These are phyloP conservation scores for Capricornis sumatraensis DNA, from an alignment of 2,113 vertebrate genomes.

Conservation along the genomic window DNA sequence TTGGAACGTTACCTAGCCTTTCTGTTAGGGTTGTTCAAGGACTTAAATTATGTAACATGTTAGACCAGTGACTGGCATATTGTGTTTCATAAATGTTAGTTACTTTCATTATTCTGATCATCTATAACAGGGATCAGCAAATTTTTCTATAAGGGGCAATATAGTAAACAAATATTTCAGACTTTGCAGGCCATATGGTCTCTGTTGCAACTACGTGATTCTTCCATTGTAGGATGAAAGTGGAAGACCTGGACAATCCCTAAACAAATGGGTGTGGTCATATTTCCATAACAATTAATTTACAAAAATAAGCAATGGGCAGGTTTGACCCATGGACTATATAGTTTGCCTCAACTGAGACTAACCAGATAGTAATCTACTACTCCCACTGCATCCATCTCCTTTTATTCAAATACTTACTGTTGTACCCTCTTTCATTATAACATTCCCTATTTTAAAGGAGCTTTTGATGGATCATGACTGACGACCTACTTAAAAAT, in stretches of 20 bases:
- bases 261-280: background rate
- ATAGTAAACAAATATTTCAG: background rate
- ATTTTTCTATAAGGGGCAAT: background rate
- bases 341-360: background rate
- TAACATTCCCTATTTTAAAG: background rate
- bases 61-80: background rate
- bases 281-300: background rate
- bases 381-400: background rate
- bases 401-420: background rate
- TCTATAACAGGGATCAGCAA: background rate
- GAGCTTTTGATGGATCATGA: background rate
- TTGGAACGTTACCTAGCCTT: background rate
- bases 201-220: background rate
- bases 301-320: background rate
- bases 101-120: conserved; percentile 7
- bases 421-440: background rate
- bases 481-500: background rate
- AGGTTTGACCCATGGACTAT: background rate
- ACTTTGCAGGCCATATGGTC: background rate
- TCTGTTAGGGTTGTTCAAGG: background rate
- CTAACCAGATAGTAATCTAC: background rate
- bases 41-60: background rate
- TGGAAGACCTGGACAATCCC: background rate
- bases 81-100: background rate
- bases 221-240: background rate